Percentiles rank a stretch among this genome's conserved stretches.
Conservation (phyloP, 2,113 vertebrate species). For the Raphicerus campestris region DNA sequence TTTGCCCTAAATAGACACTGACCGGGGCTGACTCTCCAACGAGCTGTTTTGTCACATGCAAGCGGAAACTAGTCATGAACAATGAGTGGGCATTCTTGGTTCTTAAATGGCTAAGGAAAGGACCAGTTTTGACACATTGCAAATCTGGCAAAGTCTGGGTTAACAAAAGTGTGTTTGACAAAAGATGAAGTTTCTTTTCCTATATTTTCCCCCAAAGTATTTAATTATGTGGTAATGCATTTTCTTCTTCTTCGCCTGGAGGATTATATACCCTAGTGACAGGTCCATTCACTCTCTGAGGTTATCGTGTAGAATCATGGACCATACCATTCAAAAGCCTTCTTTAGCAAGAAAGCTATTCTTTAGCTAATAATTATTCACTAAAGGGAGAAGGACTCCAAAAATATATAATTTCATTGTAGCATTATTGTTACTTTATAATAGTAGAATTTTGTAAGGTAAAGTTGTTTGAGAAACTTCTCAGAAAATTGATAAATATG, state of each 20-base stretch:
- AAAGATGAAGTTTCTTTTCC: slow-evolving; percentile 83
- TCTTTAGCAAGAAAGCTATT: slow-evolving; percentile 69
- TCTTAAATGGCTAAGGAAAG: slow-evolving; percentile 79
- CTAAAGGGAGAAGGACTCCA: slow-evolving; percentile 40
- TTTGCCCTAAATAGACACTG: slow-evolving; percentile 99
- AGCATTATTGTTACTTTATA: background rate
- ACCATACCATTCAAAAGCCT: slow-evolving; percentile 56
- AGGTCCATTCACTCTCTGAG: slow-evolving; percentile 78
- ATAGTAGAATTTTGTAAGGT: background rate
- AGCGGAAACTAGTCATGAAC: slow-evolving; percentile 91
- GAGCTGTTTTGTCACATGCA: slow-evolving; percentile 92
- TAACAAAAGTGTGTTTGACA: slow-evolving; percentile 86
- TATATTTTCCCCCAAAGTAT: slow-evolving; percentile 79
- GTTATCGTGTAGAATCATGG: slow-evolving; percentile 76
- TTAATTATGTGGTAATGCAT: slow-evolving; percentile 82
- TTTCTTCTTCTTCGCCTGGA: slow-evolving; percentile 70
- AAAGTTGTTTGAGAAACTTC: slow-evolving; percentile 2
- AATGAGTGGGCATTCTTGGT: slow-evolving; percentile 83
- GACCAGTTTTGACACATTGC: slow-evolving; percentile 78
- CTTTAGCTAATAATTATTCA: slow-evolving; percentile 74
- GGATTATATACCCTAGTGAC: slow-evolving; percentile 78
- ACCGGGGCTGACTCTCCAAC: slow-evolving; percentile 97
- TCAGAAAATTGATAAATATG: background rate
- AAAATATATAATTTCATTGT: background rate
- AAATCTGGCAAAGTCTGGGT: slow-evolving; percentile 81